These are phyloP conservation scores for Charanyca ferruginea DNA, from an alignment of 2,888 invertebrate species.

Conservation along the genomic window DNA sequence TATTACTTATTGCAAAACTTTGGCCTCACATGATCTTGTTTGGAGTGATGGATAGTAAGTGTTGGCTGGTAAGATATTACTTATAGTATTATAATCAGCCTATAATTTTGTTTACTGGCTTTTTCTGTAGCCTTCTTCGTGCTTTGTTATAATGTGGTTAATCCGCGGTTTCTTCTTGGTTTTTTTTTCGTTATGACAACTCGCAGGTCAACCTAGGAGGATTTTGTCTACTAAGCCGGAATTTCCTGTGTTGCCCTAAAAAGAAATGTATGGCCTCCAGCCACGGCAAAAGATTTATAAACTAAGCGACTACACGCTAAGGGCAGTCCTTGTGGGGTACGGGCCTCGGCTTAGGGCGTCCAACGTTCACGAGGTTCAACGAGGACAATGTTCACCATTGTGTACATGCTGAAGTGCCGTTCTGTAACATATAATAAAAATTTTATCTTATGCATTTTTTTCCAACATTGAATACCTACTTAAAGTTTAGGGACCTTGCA, in stretches of 20 bases:
- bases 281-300: no score
- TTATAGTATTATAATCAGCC: background rate
- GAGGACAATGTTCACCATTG: background rate
- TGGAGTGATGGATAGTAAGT: background rate
- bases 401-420: background rate
- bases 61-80: background rate
- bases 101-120: background rate
- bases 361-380: no score
- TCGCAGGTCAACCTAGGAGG: no score
- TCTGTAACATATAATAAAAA: no score
- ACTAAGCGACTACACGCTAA: no score
- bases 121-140: background rate
- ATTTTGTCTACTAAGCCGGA: no score
- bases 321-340: no score
- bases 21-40: background rate
- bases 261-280: no score
- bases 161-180: background rate
- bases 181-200: no score
- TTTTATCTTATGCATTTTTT: background rate
- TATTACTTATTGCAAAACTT: slow-evolving; percentile 27
- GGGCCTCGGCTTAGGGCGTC: no score
- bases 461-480: background rate
- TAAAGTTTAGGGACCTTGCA: no score
- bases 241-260: no score
- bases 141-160: background rate